Evolutionary conservation across 2,113 vertebrate genomes (phyloP).

Genomic region (Condylura cristata): DNA sequence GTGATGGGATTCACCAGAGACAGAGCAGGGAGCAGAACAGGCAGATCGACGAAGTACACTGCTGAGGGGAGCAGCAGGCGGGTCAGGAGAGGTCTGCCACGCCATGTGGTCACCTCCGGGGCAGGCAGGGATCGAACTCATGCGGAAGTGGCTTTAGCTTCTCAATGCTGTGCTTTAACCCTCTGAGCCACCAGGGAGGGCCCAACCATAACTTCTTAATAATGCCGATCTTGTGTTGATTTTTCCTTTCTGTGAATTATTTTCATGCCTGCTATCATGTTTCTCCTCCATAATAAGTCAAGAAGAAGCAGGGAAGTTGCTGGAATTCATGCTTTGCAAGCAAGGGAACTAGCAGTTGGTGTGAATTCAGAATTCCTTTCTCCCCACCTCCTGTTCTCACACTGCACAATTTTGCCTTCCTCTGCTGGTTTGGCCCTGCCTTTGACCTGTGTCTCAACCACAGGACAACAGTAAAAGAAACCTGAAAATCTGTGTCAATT

Average conservation of each 20-base stretch:
- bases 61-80: too few relatives aligned
- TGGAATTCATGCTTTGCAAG: background rate
- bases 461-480: background rate
- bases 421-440: background rate
- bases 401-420: background rate
- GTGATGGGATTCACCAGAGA: too few relatives aligned
- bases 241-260: background rate
- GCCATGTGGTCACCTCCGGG: too few relatives aligned
- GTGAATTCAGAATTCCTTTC: constrained; percentile 3
- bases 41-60: too few relatives aligned
- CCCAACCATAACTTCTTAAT: background rate
- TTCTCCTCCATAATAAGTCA: background rate
- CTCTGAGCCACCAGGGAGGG: too few relatives aligned
- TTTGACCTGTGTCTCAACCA: background rate
- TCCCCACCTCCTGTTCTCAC: background rate
- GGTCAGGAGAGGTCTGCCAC: too few relatives aligned
- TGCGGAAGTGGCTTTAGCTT: too few relatives aligned
- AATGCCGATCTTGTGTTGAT: background rate
- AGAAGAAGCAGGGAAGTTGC: background rate
- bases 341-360: background rate
- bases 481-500: background rate
- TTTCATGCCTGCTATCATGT: background rate
- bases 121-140: too few relatives aligned
- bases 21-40: too few relatives aligned
- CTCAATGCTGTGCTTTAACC: too few relatives aligned